Percentiles rank a stretch among this genome's conserved stretches.
Evolutionary conservation across 2,113 vertebrate genomes (phyloP).

Genomic region (Agelaius tricolor): DNA sequence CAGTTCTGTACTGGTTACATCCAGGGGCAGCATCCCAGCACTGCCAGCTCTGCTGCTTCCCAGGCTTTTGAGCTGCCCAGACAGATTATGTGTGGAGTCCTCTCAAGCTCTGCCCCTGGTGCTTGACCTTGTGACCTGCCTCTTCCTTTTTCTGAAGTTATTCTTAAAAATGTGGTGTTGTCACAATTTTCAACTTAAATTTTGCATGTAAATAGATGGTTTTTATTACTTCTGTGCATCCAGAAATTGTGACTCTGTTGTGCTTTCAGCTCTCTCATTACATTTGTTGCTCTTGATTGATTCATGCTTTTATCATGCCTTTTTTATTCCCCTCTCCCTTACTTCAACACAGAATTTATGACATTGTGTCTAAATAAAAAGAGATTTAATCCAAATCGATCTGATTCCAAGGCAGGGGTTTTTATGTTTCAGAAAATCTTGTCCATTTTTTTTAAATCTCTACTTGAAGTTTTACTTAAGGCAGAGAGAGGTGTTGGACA

Average conservation of each 20-base stretch:
- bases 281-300: background rate
- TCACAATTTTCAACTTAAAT: background rate
- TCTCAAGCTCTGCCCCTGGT: background rate
- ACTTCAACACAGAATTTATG: background rate
- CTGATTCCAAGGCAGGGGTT: background rate
- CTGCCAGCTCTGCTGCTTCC: background rate
- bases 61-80: background rate
- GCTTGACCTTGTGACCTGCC: background rate
- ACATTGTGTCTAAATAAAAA: background rate
- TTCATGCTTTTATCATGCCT: background rate
- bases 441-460: background rate
- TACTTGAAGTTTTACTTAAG: background rate
- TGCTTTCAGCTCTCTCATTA: background rate
- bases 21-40: accelerated
- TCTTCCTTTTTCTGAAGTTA: background rate
- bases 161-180: background rate
- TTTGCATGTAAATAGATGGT: background rate
- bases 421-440: background rate
- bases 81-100: background rate
- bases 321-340: background rate
- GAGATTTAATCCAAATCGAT: background rate
- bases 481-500: background rate
- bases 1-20: accelerated
- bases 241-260: background rate
- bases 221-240: background rate